Conservation (phyloP, 1,140 invertebrate genomes). For the Trinorchestia longiramus region DNA sequence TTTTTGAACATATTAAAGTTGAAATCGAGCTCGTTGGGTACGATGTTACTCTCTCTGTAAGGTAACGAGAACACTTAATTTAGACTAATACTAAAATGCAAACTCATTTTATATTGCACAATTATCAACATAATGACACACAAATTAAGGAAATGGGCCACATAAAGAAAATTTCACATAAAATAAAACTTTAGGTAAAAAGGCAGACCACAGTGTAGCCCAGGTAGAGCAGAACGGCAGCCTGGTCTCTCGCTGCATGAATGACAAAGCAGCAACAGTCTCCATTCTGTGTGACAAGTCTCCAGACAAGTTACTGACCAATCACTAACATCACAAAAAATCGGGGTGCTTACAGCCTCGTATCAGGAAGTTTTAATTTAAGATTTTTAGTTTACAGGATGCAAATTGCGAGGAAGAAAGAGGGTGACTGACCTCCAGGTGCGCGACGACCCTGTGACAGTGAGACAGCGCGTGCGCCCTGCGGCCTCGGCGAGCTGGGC, state of each 20-base stretch:
- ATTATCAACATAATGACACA: neutral
- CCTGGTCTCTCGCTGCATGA: neutral
- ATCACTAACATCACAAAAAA: too few species aligned
- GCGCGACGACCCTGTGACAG: neutral
- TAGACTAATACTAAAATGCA: neutral
- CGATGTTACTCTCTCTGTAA: slow-evolving; percentile 64
- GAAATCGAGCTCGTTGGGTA: slow-evolving; percentile 60
- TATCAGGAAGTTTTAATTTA: too few species aligned
- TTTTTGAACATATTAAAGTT: slow-evolving; percentile 63
- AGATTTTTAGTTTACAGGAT: too few species aligned
- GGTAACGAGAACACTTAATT: neutral
- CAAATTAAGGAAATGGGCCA: neutral
- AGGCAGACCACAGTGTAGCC: neutral
- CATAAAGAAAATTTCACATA: neutral
- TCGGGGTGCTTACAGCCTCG: too few species aligned
- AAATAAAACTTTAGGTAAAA: neutral
- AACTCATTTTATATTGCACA: neutral
- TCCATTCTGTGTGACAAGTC: too few species aligned
- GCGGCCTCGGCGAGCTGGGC: neutral
- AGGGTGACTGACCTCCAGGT: neutral
- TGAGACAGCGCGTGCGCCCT: neutral
- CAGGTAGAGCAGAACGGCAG: neutral
- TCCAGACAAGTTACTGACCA: too few species aligned
- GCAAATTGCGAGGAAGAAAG: too few species aligned
- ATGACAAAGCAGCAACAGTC: neutral